Percentiles rank a stretch among this genome's conserved stretches.
Conservation (phyloP, 1,140 invertebrate genomes). For the Penaeus japonicus region DNA sequence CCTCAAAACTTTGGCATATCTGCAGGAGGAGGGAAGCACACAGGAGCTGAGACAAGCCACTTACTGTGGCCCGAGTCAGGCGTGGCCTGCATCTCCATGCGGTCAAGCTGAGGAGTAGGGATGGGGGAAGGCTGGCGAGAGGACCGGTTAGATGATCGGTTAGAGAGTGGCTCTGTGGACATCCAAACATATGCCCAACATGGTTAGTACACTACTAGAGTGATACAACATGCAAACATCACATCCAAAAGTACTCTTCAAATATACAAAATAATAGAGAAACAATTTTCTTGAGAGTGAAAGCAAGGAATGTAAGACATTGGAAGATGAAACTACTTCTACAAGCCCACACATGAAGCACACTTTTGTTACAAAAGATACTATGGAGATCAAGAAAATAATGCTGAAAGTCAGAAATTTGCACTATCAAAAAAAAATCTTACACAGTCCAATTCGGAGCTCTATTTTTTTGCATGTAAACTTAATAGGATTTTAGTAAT, state of each 20-base stretch:
- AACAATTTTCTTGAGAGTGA: not conserved
- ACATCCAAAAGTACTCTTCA: not conserved
- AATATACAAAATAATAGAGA: not conserved
- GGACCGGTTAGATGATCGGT: slow-evolving; percentile 40
- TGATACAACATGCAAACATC: not conserved
- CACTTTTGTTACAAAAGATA: too few species aligned
- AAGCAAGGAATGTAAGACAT: not conserved
- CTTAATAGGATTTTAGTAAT: too few species aligned
- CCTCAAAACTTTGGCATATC: not conserved
- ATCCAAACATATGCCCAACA: not conserved
- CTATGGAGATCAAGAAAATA: too few species aligned
- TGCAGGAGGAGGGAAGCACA: not conserved
- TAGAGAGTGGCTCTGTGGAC: slow-evolving; percentile 44
- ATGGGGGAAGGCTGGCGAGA: slow-evolving; percentile 47
- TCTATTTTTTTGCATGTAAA: too few species aligned
- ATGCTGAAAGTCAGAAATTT: too few species aligned
- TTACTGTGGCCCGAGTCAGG: slow-evolving; percentile 37
- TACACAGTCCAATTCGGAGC: too few species aligned
- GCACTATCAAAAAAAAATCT: too few species aligned
- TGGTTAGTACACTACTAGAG: not conserved
- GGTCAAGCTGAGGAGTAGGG: slow-evolving; percentile 41
- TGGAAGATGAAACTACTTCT: not conserved
- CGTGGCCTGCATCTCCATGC: slow-evolving; percentile 48
- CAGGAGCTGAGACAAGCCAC: not conserved
- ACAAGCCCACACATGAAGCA: not conserved